Base-by-base conservation (phyloP, 2,888 invertebrate genomes). In the Tetropium fuscum region DNA sequence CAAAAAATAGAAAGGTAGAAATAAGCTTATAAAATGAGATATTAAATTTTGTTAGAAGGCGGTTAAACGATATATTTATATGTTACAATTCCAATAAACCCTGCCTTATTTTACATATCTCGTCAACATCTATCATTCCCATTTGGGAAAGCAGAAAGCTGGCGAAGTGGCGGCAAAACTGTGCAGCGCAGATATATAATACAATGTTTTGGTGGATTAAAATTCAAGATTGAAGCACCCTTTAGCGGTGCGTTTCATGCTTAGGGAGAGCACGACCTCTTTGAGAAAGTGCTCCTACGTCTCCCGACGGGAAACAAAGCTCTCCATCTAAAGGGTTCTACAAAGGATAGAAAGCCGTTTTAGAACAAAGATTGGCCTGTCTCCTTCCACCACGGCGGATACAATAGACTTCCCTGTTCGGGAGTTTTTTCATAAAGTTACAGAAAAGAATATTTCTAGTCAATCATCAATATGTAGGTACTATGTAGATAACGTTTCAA, bases 201-300 rank as follows among this genome's bases (percentile, higher is more conserved):
- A 64, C 58, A 63, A 57, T 63, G 59, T 67, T 65, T 65, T 59
- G 36, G 34, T 47, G 66, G 62, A 71, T 69, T 63, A 58, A 66
- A 66, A 68, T 70, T 66, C 63, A 61, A 60, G 67, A 62, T 63
- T 69, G 48, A 55, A 71, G 71, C 38, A 57, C 59, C 51, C 67
- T 70, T 60, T 47, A 30, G 38, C 38, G 63, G 65, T 68, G 60
- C 57, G 62, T 66, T 63, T 60, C 47, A 58, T 55, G 47, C 57
- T 53, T 25, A 53, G 43, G 48, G 58, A 64, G 61, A 62, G 61
- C 62, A 38, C 34, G 53, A 61, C 49, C 58, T 58, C 57, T 66
- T 55, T 38, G 41, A 48, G 45, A 47, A 48, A 54, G 60, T 55
- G 44, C 57, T 44, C 43, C 38, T 49, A 16, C 34, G 44, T 36